A percentile compares a stretch with the other conserved stretches of the same genome.
Conservation (phyloP, 2,888 invertebrate genomes). For the Eudemis profundana region DNA sequence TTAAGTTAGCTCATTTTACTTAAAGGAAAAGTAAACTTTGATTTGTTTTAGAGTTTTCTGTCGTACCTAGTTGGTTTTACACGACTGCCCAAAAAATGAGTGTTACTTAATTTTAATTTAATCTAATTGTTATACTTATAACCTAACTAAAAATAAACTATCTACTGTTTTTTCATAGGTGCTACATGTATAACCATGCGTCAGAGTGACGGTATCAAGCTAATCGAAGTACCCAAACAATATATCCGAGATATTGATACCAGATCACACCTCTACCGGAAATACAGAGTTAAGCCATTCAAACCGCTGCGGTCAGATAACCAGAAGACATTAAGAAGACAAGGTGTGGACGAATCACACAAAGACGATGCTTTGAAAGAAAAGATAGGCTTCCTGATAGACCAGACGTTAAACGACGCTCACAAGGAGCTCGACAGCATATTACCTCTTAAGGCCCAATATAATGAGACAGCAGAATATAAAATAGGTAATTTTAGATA, state of each 20-base stretch:
- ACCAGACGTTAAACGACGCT: slow-evolving; percentile 69
- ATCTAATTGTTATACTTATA: neutral
- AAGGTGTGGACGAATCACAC: slow-evolving; percentile 46
- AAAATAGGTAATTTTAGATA: slow-evolving; percentile 58
- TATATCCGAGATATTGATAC: neutral
- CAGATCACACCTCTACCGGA: neutral
- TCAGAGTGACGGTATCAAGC: slow-evolving; percentile 19
- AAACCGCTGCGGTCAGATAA: neutral
- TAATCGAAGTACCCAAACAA: slow-evolving; percentile 26
- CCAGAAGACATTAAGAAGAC: slow-evolving; percentile 1
- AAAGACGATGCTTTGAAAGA: slow-evolving; percentile 65
- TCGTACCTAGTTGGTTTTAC: too few relatives aligned
- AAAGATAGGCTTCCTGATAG: slow-evolving; percentile 66
- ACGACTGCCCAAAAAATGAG: too few relatives aligned
- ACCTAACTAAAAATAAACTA: neutral
- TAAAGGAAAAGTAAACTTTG: too few relatives aligned
- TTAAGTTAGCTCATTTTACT: too few relatives aligned
- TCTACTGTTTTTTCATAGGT: slow-evolving; percentile 8
- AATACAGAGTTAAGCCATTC: slow-evolving; percentile 8
- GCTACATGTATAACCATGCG: slow-evolving; percentile 10
- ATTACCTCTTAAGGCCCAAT: slow-evolving; percentile 54
- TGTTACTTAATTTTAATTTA: neutral
- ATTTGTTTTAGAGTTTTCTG: too few relatives aligned
- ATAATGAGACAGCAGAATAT: slow-evolving; percentile 60
- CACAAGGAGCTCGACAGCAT: slow-evolving; percentile 61